Percentiles rank a stretch among this genome's conserved stretches.
Conservation (phyloP, 2,113 vertebrate genomes). For the Etheostoma spectabile region DNA sequence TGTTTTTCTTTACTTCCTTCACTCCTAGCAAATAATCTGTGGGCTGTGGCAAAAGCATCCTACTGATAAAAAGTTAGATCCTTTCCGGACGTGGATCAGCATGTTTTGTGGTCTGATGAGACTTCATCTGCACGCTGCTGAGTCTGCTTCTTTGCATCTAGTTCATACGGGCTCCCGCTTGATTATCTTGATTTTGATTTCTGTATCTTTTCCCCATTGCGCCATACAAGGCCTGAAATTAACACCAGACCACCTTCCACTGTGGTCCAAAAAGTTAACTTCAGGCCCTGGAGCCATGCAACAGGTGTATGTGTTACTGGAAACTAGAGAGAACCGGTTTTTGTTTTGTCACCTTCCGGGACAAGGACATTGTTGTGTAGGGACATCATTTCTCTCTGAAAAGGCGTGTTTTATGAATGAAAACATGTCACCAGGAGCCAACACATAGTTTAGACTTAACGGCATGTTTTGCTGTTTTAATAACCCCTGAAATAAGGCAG, state of each 20-base stretch:
- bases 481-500: background rate
- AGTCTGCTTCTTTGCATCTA: background rate
- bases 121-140: background rate
- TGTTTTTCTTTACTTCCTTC: background rate
- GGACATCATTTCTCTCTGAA: slow-evolving; percentile 6
- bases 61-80: no score
- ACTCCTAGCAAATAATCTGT: background rate
- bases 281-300: background rate
- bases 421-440: background rate
- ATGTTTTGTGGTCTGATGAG: background rate
- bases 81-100: background rate
- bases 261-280: no score
- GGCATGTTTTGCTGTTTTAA: background rate
- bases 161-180: background rate
- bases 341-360: background rate
- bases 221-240: no score
- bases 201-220: background rate
- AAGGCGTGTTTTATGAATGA: background rate
- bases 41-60: background rate
- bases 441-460: background rate
- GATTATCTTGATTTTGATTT: slow-evolving; percentile 20
- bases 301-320: background rate
- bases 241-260: no score
- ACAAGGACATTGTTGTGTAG: background rate
- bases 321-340: slow-evolving; percentile 1